These are phyloP conservation scores for Pandemis cinnamomeana DNA, from an alignment of 2,888 invertebrate species.

Conservation along the genomic window DNA sequence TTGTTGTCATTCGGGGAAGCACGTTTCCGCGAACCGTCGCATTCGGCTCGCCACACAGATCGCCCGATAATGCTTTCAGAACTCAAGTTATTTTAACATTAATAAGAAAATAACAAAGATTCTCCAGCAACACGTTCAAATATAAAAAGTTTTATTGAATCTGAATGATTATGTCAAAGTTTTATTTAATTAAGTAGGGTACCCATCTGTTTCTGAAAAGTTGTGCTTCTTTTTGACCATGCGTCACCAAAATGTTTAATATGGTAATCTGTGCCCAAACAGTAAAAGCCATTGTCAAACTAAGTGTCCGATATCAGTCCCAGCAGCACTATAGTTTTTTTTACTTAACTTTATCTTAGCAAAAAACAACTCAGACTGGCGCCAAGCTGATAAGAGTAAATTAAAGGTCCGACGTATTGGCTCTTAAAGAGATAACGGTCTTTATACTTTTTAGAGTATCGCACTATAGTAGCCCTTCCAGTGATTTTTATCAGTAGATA, in stretches of 20 bases:
- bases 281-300: slow-evolving; percentile 23
- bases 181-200: no score
- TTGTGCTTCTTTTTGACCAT: not conserved
- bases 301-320: slow-evolving; percentile 34
- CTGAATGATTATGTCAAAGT: no score
- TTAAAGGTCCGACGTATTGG: slow-evolving; percentile 55
- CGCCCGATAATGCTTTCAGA: slow-evolving; percentile 27
- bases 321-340: slow-evolving; percentile 29
- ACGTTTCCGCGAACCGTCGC: slow-evolving; percentile 59
- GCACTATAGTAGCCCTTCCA: slow-evolving; percentile 59
- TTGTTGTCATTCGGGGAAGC: slow-evolving; percentile 64
- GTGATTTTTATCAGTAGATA: slow-evolving; percentile 59
- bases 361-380: slow-evolving; percentile 64
- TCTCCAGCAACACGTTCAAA: not conserved
- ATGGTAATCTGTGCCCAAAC: slow-evolving; percentile 4
- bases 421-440: slow-evolving; percentile 60
- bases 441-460: slow-evolving; percentile 59
- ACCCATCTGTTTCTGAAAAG: not conserved
- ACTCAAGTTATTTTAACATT: slow-evolving; percentile 18
- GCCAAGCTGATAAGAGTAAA: slow-evolving; percentile 62
- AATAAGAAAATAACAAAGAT: slow-evolving; percentile 5
- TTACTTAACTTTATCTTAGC: slow-evolving; percentile 45
- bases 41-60: slow-evolving; percentile 52
- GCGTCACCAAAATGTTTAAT: slow-evolving; percentile 9
- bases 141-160: no score